These are phyloP conservation scores for Epinotia demarniana DNA, from an alignment of 2,888 invertebrate genomes.

Conservation along the genomic window DNA sequence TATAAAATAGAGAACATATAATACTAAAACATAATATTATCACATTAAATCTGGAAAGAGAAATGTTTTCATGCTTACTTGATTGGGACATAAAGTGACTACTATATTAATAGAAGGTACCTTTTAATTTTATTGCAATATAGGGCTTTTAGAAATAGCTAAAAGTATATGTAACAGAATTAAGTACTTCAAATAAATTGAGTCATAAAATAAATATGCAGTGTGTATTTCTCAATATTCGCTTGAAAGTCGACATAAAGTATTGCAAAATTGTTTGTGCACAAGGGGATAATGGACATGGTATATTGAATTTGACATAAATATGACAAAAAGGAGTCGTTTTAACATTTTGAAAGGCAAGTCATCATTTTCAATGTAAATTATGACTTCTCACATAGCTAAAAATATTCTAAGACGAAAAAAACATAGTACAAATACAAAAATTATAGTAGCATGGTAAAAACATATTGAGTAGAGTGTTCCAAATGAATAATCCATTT, in stretches of 20 bases:
- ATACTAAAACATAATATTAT: slow-evolving; percentile 2
- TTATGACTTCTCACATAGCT: no score
- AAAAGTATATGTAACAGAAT: not conserved
- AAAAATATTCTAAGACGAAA: no score
- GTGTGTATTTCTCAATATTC: not conserved
- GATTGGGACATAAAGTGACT: not conserved
- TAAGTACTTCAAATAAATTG: not conserved
- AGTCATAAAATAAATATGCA: not conserved
- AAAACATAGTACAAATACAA: no score
- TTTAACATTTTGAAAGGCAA: no score
- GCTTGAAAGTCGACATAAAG: not conserved
- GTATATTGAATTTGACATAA: no score
- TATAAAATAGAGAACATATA: slow-evolving; percentile 24
- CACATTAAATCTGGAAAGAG: slow-evolving; percentile 10
- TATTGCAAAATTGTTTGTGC: no score
- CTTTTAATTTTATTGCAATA: slow-evolving; percentile 2
- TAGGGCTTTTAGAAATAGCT: not conserved
- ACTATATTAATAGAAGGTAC: not conserved
- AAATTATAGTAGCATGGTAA: no score
- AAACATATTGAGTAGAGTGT: no score
- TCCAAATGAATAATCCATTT: not conserved
- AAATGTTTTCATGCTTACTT: slow-evolving; percentile 4
- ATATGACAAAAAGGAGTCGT: no score
- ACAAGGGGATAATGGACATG: no score
- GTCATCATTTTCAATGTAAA: no score